Conservation (phyloP, 2,113 vertebrate genomes). For the Abramis brama region DNA sequence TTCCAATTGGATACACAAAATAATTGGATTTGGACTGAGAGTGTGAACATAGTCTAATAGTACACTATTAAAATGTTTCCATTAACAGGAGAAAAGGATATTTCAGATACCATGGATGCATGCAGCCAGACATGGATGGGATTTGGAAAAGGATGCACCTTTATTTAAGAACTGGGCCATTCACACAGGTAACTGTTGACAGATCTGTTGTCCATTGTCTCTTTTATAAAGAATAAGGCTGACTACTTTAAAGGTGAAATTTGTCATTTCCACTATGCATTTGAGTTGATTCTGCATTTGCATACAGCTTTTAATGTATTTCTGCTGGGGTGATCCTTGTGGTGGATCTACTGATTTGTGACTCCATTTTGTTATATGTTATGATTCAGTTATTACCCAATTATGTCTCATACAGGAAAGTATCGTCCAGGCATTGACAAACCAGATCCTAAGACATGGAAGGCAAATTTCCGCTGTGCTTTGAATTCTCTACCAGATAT, state of each 20-base stretch:
- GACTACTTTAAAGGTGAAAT: background rate
- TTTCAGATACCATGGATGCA: slow-evolving; percentile 94
- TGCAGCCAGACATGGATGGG: slow-evolving; percentile 87
- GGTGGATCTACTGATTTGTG: background rate
- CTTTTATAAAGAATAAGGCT: background rate
- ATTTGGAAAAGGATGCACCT: slow-evolving; percentile 88
- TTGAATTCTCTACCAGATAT: slow-evolving; percentile 91
- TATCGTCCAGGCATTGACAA: slow-evolving; percentile 86
- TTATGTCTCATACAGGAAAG: slow-evolving; percentile 75
- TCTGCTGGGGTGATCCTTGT: background rate
- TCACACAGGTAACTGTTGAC: slow-evolving; percentile 80
- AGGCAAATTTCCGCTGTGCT: slow-evolving; percentile 88
- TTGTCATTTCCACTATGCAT: background rate
- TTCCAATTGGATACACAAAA: too few species aligned
- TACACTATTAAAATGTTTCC: slow-evolving; percentile 22
- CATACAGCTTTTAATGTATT: background rate
- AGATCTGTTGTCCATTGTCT: background rate
- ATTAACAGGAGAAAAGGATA: slow-evolving; percentile 84
- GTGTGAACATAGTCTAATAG: too few species aligned
- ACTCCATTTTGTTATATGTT: background rate
- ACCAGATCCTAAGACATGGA: slow-evolving; percentile 90
- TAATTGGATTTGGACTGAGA: too few species aligned
- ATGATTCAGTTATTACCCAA: background rate
- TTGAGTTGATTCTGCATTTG: background rate
- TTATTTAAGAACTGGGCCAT: slow-evolving; percentile 90